Evolutionary conservation across 2,888 invertebrate genomes (phyloP), one percentile per base, ranked within the genome.

Genomic region (Aleiodes testaceus): DNA sequence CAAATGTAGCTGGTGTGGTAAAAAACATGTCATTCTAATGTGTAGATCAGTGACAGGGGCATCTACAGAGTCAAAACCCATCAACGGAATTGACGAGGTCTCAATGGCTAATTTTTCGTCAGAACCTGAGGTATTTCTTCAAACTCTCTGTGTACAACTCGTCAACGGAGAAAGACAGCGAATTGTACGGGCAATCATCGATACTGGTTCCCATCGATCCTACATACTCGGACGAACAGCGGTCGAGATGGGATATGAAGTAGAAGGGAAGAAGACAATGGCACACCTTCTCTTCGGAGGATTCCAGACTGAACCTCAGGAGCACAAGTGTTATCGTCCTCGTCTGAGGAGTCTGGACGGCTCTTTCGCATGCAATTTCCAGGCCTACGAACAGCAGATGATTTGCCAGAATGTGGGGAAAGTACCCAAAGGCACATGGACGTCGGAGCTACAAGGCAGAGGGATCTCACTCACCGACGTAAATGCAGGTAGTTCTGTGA

Each of bases 131-230:
- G 69, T 69, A 6, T 65, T 65, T 61, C 52, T 73, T 14, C 70
- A 70, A 52, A 73, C 73, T 4, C 20, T 70, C 26, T 2, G 26
- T 2, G 26, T 26, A 26, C 26, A 26, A 12, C 42, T 44, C 26
- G 64, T 72, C 7, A 75, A 75, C 9, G 55, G 65, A 9, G 16
- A 22, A 3, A 26, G 64, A 53, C 64, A 77, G 42, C 72, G 55
- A 30, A 20, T 66, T 14, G 72, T 76, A n/a, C 50, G 79, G 14
- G 77, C 71, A 5, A 55, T 81, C 5, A 55, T 81, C 9, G 81
- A 82, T 65, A 47, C 69, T 0, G 80, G 81, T 1, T 80, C 79
- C 1, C 78, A 79, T 16, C 42, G 75, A 26, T 80, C 79, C 0
- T 80, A 81, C 52, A 71, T 81, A 45, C 63, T 76, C 3, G 50